Evolutionary conservation across 2,797 vertebrate genomes (phyloP), one percentile per base, ranked within the genome.

Genomic region (Sebastiscus albofasciatus): DNA sequence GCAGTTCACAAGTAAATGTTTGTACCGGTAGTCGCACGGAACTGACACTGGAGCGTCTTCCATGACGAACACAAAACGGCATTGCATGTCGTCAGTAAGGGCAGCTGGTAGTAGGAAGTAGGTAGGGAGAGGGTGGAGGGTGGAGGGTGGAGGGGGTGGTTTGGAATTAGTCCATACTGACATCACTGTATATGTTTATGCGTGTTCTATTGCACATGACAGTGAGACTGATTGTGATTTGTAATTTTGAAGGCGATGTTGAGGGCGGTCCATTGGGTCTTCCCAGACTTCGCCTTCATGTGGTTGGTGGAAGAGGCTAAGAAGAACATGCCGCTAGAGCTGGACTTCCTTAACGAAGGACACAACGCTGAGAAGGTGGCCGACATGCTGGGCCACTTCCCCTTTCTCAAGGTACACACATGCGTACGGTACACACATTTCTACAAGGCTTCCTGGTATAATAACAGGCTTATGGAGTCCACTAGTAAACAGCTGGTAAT

Each of bases 301-400:
- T 99, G 98, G 98, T 88, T 99, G 90, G 97, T 99, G 75, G 98
- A 99, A 26, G 99, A 99, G 90, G 97, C 98, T 75, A 99, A 99
- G 94, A 99, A 97, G 90, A 99, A 99, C 92, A 94, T 99, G 89
- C 98, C 98, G 1, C 92, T 98, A 75, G 98, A 99, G 90, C 91
- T 99, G 84, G 97, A 99, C 94, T 99, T 99, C 91, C 96, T 99
- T 10, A 97, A 99, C 0, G 99, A 99, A 88, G 99, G 97, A 56
- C 96, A 86, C 80, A 99, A 99, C 18, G 97, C 98, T 2, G 98
- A 99, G 89, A 97, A 92, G 74, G 95, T 98, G 83, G 95, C 98
- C 42, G 74, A 85, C 39, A 97, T 98, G 97, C 94, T 99, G 54
- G 94, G 92, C 46, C 93, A 95, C 82, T 97, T 98, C 85, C 86